phyloP scores from a whole-genome alignment of 2,113 vertebrate species.

The Cyanocitta stelleri region DNA sequence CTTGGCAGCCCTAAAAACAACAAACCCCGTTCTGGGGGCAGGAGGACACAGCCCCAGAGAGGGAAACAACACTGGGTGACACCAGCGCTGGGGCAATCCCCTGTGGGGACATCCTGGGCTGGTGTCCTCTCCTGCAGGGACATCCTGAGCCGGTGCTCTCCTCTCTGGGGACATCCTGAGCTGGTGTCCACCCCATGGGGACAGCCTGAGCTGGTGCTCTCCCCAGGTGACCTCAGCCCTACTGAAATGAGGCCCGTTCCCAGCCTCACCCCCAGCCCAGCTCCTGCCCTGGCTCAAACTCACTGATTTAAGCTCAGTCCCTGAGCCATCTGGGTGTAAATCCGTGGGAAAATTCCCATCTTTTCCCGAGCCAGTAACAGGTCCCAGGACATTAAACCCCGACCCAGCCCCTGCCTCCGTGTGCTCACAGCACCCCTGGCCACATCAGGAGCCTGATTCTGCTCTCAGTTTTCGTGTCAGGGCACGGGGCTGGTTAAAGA shows the following conservation, averaged over 20 bases:
- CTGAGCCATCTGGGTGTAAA: not conserved
- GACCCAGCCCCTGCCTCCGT: not conserved
- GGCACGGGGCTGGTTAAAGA: not conserved
- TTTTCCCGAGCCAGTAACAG: not conserved
- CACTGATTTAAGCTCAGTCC: not conserved
- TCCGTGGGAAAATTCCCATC: rapidly evolving
- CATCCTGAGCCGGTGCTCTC: rapidly evolving
- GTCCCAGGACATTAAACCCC: not conserved
- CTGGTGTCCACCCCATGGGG: not conserved
- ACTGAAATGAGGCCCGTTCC: not conserved
- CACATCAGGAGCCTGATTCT: not conserved
- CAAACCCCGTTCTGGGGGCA: not conserved
- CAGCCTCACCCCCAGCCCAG: not conserved
- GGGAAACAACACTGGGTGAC: not conserved
- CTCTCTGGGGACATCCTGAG: rapidly evolving
- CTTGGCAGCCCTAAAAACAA: not conserved
- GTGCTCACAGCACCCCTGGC: not conserved
- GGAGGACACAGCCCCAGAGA: not conserved
- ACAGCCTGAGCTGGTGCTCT: not conserved
- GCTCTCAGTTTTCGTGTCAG: not conserved
- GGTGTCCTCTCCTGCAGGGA: rapidly evolving
- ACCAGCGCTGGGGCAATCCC: not conserved
- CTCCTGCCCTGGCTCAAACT: not conserved
- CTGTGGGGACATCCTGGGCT: too few relatives aligned
- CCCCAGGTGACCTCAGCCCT: not conserved